phyloP scores from a whole-genome alignment of 2,113 vertebrate genomes.

The Arenaria interpres region DNA sequence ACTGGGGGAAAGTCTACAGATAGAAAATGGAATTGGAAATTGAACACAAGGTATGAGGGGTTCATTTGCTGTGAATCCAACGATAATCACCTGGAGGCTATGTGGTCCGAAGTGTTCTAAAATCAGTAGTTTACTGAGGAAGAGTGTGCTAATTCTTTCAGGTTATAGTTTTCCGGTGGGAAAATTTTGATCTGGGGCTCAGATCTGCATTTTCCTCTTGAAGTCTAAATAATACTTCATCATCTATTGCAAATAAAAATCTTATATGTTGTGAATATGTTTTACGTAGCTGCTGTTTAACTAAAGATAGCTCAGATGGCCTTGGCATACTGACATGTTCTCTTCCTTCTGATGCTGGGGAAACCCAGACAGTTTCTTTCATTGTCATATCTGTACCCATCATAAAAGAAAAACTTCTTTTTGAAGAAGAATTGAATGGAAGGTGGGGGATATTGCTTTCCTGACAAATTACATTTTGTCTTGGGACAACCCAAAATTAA shows the following conservation, averaged over 20 bases:
- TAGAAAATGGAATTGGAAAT: conserved; percentile 20
- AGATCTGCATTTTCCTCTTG: neutral
- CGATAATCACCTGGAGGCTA: neutral
- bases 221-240: neutral
- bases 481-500: neutral
- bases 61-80: conserved; percentile 52
- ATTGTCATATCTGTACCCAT: neutral
- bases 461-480: neutral
- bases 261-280: neutral
- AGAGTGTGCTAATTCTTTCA: neutral
- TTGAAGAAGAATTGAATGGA: neutral
- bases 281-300: neutral
- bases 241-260: neutral
- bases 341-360: neutral
- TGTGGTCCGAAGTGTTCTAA: neutral
- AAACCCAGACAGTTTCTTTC: neutral
- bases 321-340: neutral
- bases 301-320: neutral
- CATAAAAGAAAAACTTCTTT: neutral
- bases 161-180: neutral
- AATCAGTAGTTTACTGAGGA: neutral
- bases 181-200: neutral
- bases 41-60: neutral
- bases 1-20: neutral
- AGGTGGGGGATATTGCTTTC: neutral